Evolutionary conservation across 2,797 vertebrate species (phyloP).

Genomic region (Pogonophryne albipinna): DNA sequence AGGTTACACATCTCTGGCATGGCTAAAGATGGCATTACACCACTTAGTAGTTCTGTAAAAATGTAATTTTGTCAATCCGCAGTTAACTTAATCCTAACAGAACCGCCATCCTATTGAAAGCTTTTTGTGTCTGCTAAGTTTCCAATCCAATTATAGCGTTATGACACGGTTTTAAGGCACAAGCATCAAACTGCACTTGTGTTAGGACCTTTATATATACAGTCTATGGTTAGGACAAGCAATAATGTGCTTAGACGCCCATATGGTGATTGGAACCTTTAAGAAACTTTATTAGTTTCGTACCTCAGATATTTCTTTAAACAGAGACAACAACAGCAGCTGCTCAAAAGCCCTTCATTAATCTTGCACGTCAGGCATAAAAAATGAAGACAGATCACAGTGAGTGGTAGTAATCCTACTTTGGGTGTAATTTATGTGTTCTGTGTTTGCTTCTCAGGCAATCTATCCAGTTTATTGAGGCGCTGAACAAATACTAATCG

Average conservation of each 20-base stretch:
- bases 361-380: slow-evolving; percentile 22
- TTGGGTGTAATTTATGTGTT: slow-evolving; percentile 46
- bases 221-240: background rate
- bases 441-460: slow-evolving; percentile 29
- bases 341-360: slow-evolving; percentile 38
- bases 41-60: background rate
- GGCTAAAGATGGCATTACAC: background rate
- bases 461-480: slow-evolving; percentile 36
- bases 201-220: no score
- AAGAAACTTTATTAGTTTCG: slow-evolving; percentile 1
- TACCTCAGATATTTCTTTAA: slow-evolving; percentile 21
- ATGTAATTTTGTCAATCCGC: background rate
- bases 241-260: slow-evolving; percentile 9
- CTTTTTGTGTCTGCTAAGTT: slow-evolving; percentile 1
- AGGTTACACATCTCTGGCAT: slow-evolving; percentile 12
- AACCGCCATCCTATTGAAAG: slow-evolving; percentile 4
- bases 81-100: slow-evolving; percentile 7
- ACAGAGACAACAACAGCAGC: slow-evolving; percentile 21
- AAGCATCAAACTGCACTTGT: background rate
- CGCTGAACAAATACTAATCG: slow-evolving; percentile 16
- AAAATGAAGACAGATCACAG: slow-evolving; percentile 40
- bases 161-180: background rate
- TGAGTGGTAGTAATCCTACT: slow-evolving; percentile 26
- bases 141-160: background rate
- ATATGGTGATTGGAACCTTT: background rate